phyloP scores from a whole-genome alignment of 2,113 vertebrate species.

The Sorex araneus region DNA sequence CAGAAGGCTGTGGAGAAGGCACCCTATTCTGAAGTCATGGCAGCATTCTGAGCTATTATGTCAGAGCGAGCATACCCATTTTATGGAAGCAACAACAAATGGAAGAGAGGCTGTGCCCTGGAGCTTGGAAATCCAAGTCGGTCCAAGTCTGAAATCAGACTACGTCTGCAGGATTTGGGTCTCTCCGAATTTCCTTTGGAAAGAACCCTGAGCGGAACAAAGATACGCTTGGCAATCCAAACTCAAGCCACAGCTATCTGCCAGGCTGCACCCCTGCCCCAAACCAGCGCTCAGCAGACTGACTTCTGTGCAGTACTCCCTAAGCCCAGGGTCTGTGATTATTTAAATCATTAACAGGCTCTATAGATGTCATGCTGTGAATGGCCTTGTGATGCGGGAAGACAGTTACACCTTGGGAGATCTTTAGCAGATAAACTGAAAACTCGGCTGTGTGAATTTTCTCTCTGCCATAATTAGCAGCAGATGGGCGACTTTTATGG shows the following conservation, averaged over 20 bases:
- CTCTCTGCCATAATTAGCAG: constrained; percentile 83
- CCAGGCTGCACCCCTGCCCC: not conserved
- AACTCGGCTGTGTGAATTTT: constrained; percentile 72
- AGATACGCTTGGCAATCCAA: not conserved
- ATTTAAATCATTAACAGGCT: constrained; percentile 79
- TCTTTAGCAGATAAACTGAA: constrained; percentile 83
- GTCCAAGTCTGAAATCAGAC: not conserved
- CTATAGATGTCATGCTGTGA: constrained; percentile 63
- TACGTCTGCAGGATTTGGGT: not conserved
- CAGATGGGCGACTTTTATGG: constrained; percentile 81
- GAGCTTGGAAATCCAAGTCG: not conserved
- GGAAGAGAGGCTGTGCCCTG: not conserved
- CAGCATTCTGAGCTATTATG: not conserved
- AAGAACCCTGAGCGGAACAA: not conserved
- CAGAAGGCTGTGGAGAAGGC: not conserved
- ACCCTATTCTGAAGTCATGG: not conserved
- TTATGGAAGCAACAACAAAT: not conserved
- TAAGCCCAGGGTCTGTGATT: constrained; percentile 55
- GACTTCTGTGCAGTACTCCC: constrained; percentile 42
- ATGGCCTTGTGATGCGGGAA: constrained; percentile 70
- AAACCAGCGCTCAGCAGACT: not conserved
- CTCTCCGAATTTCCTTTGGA: not conserved
- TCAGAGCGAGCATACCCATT: not conserved
- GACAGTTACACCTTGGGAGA: constrained; percentile 73
- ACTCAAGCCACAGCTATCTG: not conserved